These are phyloP conservation scores for Koerneria pararmatus DNA, from an alignment of 2,888 invertebrate species.

Conservation along the genomic window DNA sequence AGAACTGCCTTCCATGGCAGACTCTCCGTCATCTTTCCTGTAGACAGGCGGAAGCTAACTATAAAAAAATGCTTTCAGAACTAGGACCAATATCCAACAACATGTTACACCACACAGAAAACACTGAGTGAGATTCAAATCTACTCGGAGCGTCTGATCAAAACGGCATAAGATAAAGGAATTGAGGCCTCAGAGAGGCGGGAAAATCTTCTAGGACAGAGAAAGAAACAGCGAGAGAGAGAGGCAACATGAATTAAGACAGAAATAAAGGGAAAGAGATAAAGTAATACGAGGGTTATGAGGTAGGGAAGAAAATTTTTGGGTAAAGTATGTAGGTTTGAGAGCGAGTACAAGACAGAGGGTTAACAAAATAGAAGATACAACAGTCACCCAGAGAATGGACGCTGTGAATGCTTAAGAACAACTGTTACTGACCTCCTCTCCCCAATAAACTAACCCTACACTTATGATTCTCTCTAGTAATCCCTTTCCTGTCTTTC, in stretches of 20 bases:
- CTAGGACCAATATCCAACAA: too few relatives aligned
- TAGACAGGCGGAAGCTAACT: too few relatives aligned
- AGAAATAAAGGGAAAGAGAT: neutral
- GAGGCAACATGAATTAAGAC: neutral
- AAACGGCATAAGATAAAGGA: constrained; percentile 10
- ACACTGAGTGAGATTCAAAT: neutral
- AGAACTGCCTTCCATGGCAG: constrained; percentile 9
- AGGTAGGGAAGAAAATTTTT: neutral
- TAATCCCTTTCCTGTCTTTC: too few relatives aligned
- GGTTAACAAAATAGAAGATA: too few relatives aligned
- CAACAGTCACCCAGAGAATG: too few relatives aligned
- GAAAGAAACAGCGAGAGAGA: constrained; percentile 10
- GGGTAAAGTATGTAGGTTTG: neutral
- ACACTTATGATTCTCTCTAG: too few relatives aligned
- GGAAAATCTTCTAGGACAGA: constrained; percentile 10
- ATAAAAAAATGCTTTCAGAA: too few relatives aligned
- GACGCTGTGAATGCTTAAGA: neutral
- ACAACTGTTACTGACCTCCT: too few relatives aligned
- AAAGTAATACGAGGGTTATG: neutral
- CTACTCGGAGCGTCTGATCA: constrained; percentile 1
- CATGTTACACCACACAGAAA: too few relatives aligned
- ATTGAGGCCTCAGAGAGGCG: constrained; percentile 18
- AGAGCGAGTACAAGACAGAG: neutral
- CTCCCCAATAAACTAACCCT: too few relatives aligned
- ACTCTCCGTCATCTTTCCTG: too few relatives aligned